Percentiles rank a stretch among this genome's conserved stretches.
These are phyloP conservation scores for Pteronura brasiliensis DNA, from an alignment of 2,113 vertebrate genomes.

Conservation along the genomic window DNA sequence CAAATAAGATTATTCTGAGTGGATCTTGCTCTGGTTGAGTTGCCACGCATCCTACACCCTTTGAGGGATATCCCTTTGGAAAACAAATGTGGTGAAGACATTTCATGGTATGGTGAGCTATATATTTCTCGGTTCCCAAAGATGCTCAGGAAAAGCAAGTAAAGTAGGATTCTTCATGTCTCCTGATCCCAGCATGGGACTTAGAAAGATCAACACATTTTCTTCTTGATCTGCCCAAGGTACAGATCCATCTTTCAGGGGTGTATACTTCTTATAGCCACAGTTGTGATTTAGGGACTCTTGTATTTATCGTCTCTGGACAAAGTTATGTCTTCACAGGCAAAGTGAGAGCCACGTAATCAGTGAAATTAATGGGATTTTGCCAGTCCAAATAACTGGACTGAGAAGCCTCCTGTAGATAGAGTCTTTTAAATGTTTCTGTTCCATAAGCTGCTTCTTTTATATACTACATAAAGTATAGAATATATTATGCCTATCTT, in stretches of 20 bases:
- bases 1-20: too few species aligned
- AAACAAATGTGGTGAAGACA: not conserved
- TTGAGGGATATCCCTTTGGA: not conserved
- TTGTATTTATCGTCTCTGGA: not conserved
- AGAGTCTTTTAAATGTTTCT: not conserved
- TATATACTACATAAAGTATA: not conserved
- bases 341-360: not conserved
- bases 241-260: not conserved
- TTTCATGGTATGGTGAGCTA: not conserved
- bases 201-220: not conserved
- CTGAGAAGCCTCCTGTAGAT: not conserved
- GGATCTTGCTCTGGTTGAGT: not conserved
- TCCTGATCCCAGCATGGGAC: rapidly evolving
- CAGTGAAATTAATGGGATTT: not conserved
- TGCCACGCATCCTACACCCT: rapidly evolving
- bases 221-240: not conserved
- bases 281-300: not conserved
- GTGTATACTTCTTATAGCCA: not conserved
- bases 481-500: not conserved
- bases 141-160: not conserved
- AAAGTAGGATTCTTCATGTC: rapidly evolving
- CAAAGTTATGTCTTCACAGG: not conserved
- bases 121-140: not conserved
- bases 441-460: not conserved
- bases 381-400: not conserved